Base-by-base conservation (phyloP, 2,113 vertebrate species). In the Callionymus lyra region DNA sequence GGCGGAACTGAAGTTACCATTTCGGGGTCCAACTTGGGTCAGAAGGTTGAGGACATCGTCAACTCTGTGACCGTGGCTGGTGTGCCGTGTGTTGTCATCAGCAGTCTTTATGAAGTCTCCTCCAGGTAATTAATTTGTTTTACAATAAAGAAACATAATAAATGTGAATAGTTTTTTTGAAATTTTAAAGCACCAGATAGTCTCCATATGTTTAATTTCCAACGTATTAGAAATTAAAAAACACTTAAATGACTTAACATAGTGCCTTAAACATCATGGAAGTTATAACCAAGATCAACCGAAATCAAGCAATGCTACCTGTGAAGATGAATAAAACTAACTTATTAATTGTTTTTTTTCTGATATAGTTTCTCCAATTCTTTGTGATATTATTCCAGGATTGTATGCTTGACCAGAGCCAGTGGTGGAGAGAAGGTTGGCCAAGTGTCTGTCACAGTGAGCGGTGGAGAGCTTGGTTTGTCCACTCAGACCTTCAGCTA, bases 1-100 rank as follows among this genome's bases (percentile, higher is more conserved):
- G 95, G 95, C 36, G 90, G 90, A 17, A 97, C 93, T 37, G 65
- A 74, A 45, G 80, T 99, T 50, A 98, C 92, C 67, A 91, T 99
- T 68, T 86, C 84, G 27, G 95, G 95, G 57, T 98, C 94, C 57
- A 97, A 99, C 82, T 84, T 99, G 66, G 95, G 95, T 31, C 94
- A 95, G 72, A 93, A 91, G 44, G 84, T 91, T 10, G 84, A 89
- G 56, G 93, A 97, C 44, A 88, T 97, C 74, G 77, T 88, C 45
- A 72, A 85, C 72, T 92, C 85, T 4, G 93, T 98, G 61, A 79
- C 50, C 2, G 91, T 98, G 50, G 94, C 90, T 3, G 90, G 82
- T 18, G 84, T 94, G 46, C 77, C 85, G 41, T 98, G 94, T 71
- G 63, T 65, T 1, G 91, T 97, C 65, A 84, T 88, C 39, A 72